Conservation (phyloP, 1,140 invertebrate species). For the Dinoponera quadriceps region DNA sequence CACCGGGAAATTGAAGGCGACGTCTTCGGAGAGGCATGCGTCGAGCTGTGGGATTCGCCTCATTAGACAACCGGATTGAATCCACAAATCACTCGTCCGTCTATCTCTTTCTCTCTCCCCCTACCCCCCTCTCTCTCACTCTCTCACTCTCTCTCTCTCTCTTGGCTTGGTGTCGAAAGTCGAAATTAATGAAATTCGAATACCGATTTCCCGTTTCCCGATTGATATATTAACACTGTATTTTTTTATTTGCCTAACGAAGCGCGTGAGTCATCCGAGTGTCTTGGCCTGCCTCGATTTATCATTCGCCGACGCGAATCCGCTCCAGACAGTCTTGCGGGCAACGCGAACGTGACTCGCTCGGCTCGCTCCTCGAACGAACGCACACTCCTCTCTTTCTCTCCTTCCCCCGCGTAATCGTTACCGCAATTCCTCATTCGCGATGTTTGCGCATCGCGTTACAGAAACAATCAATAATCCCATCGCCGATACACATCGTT, state of each 20-base stretch:
- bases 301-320: constrained; percentile 12
- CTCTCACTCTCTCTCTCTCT: too few relatives aligned
- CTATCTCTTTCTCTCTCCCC: too few relatives aligned
- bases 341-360: neutral
- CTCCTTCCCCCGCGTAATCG: neutral
- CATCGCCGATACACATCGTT: neutral
- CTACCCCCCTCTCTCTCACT: too few relatives aligned
- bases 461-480: constrained; percentile 50
- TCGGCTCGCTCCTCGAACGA: neutral
- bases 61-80: neutral
- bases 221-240: neutral
- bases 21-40: neutral
- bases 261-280: neutral
- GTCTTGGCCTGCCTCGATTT: neutral
- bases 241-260: neutral
- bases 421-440: constrained; percentile 12
- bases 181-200: neutral
- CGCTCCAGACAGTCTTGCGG: neutral
- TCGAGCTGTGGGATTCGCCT: neutral
- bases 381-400: too few relatives aligned
- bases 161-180: too few relatives aligned
- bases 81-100: neutral
- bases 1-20: neutral
- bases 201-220: too few relatives aligned
- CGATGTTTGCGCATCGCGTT: constrained; percentile 39